Evolutionary conservation across 2,797 vertebrate species (phyloP), one percentile per base, ranked within the genome.

Genomic region (Mycteria americana): DNA sequence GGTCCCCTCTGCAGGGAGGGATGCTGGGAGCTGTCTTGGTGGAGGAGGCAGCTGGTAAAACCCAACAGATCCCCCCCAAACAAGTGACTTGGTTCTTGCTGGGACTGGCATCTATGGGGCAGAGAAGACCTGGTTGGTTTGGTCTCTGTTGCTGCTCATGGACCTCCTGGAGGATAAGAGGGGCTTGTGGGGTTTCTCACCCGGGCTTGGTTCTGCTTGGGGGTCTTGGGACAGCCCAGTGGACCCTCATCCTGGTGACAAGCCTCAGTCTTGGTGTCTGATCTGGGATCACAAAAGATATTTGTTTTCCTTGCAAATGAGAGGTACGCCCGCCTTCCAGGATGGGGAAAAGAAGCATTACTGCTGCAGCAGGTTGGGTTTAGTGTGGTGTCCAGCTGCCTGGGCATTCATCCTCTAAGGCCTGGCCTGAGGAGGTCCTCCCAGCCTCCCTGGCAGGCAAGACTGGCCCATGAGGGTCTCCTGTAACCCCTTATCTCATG

Each of bases 401-500:
- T 64, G 48, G 22, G 27, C 23, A 25, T 37, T 21, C 14, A 13
- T 67, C 31, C 33, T 35, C 24, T 7, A 31, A 65, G 10, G 1
- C 23, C 54, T 53, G 28, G 24, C 43, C 31, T 43, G 21, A 59
- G 48, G 31, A 76, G 11, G 23, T 82, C 8, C 33, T 30, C 5
- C 15, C 21, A 48, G 0, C 37, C 39, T 67, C 33, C 10, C 30
- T 62, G 83, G 28, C 30, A 78, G 30, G 53, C n/a, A 48, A 17
- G 14, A 8, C 16, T 43, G 12, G 1, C 25, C 50, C 0, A 0
- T 9, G 17, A 72, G 16, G 10, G 4, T 88, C 62, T 65, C 11
- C 5, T 53, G 6, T 85, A 78, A 94, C 54, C 6, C 17, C 19
- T 48, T n/a, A 5, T 2, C 0, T 35, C 4, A 0, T 56, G 27